Evolutionary conservation across 1,140 invertebrate genomes (phyloP).

Genomic region (Calliphora vicina): DNA sequence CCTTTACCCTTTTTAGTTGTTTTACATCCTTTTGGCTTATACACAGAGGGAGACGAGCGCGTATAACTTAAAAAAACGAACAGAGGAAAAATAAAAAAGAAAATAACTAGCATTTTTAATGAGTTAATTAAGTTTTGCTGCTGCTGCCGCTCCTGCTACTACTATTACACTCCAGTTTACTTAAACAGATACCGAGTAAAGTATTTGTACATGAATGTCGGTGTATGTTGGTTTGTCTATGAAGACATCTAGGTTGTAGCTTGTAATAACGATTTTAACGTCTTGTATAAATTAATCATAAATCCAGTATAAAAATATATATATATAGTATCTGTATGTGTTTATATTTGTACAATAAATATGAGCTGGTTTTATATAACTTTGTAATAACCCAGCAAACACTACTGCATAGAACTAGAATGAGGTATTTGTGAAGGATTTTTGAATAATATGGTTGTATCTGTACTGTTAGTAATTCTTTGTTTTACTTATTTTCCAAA

Average conservation of each 20-base stretch:
- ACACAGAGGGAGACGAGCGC: not conserved
- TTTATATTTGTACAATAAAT: no score
- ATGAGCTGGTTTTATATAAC: not conserved
- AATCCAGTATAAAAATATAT: slow-evolving; percentile 28
- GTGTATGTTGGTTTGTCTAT: not conserved
- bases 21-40: slow-evolving; percentile 6
- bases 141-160: slow-evolving; percentile 46
- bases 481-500: no score
- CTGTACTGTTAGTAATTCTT: no score
- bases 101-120: slow-evolving; percentile 45
- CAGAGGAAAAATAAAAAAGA: not conserved
- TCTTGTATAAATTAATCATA: slow-evolving; percentile 41
- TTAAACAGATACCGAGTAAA: not conserved
- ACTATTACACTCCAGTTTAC: not conserved
- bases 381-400: not conserved
- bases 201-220: not conserved
- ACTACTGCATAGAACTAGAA: no score
- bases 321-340: not conserved
- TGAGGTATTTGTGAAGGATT: no score
- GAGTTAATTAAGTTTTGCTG: slow-evolving; percentile 62
- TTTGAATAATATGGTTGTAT: no score
- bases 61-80: slow-evolving; percentile 1
- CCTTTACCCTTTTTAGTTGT: slow-evolving; percentile 8
- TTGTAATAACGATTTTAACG: slow-evolving; percentile 30
- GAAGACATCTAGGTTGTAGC: not conserved